Evolutionary conservation across 92 coral and sea anemone genomes (phyloP).

Genomic region (Porites rus): DNA sequence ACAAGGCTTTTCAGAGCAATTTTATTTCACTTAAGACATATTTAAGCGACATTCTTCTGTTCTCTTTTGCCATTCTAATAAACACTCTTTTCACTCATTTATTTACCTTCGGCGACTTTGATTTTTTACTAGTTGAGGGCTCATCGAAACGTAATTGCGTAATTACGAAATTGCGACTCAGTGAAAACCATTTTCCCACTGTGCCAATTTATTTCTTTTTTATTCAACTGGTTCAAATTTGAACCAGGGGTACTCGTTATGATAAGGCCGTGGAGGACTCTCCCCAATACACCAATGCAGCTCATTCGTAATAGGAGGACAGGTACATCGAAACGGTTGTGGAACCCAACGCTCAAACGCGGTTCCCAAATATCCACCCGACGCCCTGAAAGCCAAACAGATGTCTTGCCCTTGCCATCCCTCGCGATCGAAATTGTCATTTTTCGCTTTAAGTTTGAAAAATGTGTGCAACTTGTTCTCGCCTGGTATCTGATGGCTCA

Average conservation of each 20-base stretch:
- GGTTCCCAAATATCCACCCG: not conserved
- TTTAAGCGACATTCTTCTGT: too few relatives aligned
- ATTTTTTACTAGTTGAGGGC: too few relatives aligned
- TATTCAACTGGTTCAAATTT: slow-evolving; percentile 1
- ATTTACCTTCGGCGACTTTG: too few relatives aligned
- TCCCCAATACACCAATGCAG: not conserved
- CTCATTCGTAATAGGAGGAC: not conserved
- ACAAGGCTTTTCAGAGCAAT: too few relatives aligned
- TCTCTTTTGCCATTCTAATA: too few relatives aligned
- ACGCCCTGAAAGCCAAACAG: slow-evolving; percentile 7
- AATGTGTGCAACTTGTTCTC: slow-evolving; percentile 6
- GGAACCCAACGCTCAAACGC: not conserved
- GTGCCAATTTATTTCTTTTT: too few relatives aligned
- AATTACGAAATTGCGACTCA: too few relatives aligned
- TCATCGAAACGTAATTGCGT: too few relatives aligned
- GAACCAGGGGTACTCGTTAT: not conserved
- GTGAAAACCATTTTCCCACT: too few relatives aligned
- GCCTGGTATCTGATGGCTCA: not conserved
- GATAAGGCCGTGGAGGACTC: too few relatives aligned
- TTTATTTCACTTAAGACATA: too few relatives aligned
- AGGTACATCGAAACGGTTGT: not conserved
- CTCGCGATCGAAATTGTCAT: not conserved
- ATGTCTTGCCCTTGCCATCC: slow-evolving; percentile 23
- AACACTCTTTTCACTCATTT: too few relatives aligned
- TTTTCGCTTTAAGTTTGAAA: slow-evolving; percentile 10